phyloP scores from a whole-genome alignment of 2,888 invertebrate species.

The Leptura quadrifasciata region DNA sequence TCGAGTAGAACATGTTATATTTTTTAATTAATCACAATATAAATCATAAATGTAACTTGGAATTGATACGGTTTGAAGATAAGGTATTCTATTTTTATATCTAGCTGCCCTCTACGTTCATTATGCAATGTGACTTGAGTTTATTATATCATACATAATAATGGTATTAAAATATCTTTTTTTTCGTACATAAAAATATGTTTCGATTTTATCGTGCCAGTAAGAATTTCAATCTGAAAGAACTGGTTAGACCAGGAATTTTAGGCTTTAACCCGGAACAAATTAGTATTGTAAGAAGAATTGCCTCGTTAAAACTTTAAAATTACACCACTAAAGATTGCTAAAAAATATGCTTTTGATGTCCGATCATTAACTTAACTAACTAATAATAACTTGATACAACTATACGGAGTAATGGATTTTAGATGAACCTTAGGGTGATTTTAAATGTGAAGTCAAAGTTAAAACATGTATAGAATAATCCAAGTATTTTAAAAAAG shows the following conservation, averaged over 20 bases:
- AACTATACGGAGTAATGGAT: background rate
- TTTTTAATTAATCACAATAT: conserved; percentile 42
- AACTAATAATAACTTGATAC: background rate
- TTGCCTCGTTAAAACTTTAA: conserved; percentile 16
- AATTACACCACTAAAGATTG: background rate
- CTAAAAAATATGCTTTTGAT: conserved; percentile 8
- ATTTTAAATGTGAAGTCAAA: too few species aligned
- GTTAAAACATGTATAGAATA: too few species aligned
- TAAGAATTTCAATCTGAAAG: conserved; percentile 13
- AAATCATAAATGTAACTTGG: conserved; percentile 34
- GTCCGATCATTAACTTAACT: conserved; percentile 32
- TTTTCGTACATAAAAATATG: conserved; percentile 13
- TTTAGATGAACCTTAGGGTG: too few species aligned
- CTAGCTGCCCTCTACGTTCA: background rate
- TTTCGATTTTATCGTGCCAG: conserved; percentile 17
- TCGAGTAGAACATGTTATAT: conserved; percentile 35
- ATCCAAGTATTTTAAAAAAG: too few species aligned
- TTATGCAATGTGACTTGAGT: conserved; percentile 7
- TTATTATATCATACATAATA: background rate
- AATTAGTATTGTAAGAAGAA: conserved; percentile 33
- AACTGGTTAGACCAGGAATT: conserved; percentile 23
- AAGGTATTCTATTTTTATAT: conserved; percentile 30
- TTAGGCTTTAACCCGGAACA: conserved; percentile 38
- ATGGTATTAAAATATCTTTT: background rate
- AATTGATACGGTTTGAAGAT: conserved; percentile 24